Evolutionary conservation across 2,888 invertebrate species (phyloP).

Genomic region (Erebia epiphron): DNA sequence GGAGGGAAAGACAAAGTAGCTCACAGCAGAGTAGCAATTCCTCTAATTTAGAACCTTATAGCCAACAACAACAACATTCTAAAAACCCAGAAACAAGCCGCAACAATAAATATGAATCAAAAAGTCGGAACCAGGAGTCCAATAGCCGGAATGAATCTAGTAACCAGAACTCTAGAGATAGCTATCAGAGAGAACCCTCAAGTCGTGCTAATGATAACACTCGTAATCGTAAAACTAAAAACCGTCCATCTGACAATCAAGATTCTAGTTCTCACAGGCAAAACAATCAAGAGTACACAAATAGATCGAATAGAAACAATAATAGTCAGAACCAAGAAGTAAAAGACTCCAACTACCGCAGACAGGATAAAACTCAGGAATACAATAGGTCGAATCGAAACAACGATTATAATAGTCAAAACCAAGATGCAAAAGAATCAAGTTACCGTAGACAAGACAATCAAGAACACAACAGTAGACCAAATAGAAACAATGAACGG

Average conservation of each 20-base stretch:
- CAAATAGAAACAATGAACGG: constrained; percentile 19
- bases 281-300: constrained; percentile 38
- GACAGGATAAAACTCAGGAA: constrained; percentile 41
- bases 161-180: constrained; percentile 28
- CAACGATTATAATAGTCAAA: constrained; percentile 21
- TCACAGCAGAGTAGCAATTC: constrained; percentile 48
- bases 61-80: constrained; percentile 53
- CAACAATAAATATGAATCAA: constrained; percentile 45
- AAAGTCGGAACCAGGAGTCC: constrained; percentile 43
- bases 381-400: constrained; percentile 31
- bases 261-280: constrained; percentile 45
- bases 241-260: constrained; percentile 45
- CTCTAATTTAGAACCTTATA: constrained; percentile 37
- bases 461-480: constrained; percentile 35
- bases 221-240: constrained; percentile 46
- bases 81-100: constrained; percentile 51
- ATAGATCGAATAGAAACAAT: constrained; percentile 36
- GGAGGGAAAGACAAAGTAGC: constrained; percentile 65
- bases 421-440: constrained; percentile 40
- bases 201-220: constrained; percentile 40
- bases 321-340: constrained; percentile 37
- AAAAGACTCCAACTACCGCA: constrained; percentile 42
- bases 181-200: constrained; percentile 24
- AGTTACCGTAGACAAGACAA: constrained; percentile 10
- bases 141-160: constrained; percentile 31